Conservation (phyloP, 2,888 invertebrate genomes). For the Ceriagrion tenellum region DNA sequence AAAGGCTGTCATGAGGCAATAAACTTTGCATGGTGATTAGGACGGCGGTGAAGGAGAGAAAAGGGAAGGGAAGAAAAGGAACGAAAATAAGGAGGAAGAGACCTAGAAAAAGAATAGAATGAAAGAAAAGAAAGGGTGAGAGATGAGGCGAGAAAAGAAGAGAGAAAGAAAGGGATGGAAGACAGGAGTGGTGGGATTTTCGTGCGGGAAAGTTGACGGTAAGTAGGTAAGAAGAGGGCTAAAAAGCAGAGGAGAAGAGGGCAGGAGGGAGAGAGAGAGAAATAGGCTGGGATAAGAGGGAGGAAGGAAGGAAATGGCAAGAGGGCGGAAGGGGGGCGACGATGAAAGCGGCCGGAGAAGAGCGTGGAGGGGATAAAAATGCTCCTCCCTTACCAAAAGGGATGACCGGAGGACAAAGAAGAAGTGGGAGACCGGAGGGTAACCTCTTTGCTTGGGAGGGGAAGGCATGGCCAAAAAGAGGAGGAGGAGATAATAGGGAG, state of each 20-base stretch:
- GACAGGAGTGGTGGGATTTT: not conserved
- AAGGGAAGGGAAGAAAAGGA: not conserved
- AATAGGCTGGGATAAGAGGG: not conserved
- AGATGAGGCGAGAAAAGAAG: not conserved
- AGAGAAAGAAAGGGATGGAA: not conserved
- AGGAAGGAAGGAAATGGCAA: not conserved
- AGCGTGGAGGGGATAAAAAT: conserved; percentile 8
- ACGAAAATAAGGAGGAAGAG: not conserved
- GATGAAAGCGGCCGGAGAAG: not conserved
- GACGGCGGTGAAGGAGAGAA: not conserved
- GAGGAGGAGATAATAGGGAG: conserved; percentile 68
- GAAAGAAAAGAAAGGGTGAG: not conserved
- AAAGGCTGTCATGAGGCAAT: no score
- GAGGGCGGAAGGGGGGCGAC: not conserved
- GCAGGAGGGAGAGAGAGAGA: not conserved
- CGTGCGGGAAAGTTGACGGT: not conserved
- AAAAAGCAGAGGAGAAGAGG: not conserved
- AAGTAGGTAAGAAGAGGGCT: not conserved
- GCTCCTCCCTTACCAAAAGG: not conserved
- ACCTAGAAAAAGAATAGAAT: not conserved
- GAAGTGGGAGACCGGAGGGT: not conserved
- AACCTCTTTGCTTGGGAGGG: conserved; percentile 62
- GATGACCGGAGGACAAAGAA: conserved; percentile 43
- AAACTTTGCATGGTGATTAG: no score
- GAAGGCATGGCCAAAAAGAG: conserved; percentile 40